Conservation (phyloP, 2,797 vertebrate species). For the Gobio occitaniae region DNA sequence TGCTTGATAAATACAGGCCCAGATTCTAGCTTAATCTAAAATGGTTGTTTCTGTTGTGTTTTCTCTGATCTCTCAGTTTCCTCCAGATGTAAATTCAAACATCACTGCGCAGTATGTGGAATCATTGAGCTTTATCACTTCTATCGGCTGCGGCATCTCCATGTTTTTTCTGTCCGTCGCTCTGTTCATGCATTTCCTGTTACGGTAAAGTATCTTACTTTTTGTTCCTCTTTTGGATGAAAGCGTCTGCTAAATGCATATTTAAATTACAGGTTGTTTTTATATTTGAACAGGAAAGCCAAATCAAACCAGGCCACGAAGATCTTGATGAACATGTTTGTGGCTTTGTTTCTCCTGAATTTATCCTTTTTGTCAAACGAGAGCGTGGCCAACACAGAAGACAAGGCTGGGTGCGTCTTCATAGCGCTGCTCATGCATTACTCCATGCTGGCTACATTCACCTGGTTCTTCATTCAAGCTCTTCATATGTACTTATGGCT, state of each 20-base stretch:
- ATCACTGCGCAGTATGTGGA: conserved; percentile 39
- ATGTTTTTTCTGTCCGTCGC: conserved; percentile 65
- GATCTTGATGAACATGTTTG: conserved; percentile 70
- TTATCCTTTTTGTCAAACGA: conserved; percentile 67
- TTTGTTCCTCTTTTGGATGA: neutral
- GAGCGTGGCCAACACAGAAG: conserved; percentile 50
- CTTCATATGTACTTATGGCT: conserved; percentile 70
- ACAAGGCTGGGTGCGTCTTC: conserved; percentile 32
- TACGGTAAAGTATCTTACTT: conserved; percentile 57
- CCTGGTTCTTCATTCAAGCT: conserved; percentile 71
- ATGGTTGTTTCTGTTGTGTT: neutral
- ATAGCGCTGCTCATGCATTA: conserved; percentile 68
- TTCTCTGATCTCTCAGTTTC: neutral
- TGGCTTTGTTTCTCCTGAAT: conserved; percentile 66
- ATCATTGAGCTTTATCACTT: conserved; percentile 66
- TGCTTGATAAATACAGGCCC: too few species aligned
- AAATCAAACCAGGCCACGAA: conserved; percentile 58
- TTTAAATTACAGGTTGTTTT: neutral
- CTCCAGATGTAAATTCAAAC: neutral
- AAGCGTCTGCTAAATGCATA: neutral
- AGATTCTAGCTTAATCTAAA: neutral
- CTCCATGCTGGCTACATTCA: conserved; percentile 67
- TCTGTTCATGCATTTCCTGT: conserved; percentile 66
- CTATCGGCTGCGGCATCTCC: conserved; percentile 69
- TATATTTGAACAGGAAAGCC: conserved; percentile 52